Evolutionary conservation across 2,888 invertebrate species (phyloP).

Genomic region (Agonopterix alstromeriana): DNA sequence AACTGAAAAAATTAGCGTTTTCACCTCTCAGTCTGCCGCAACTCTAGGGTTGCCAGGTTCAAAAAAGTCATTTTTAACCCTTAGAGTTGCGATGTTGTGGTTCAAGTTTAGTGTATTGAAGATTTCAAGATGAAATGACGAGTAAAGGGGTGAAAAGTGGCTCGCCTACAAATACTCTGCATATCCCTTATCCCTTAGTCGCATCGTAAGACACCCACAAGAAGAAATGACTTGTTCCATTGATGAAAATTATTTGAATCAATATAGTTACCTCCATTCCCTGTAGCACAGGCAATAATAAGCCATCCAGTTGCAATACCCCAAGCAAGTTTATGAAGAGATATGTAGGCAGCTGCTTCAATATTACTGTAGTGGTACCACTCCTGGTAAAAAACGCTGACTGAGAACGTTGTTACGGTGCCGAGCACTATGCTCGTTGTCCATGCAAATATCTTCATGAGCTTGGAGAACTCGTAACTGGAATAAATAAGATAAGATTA

Average conservation of each 20-base stretch:
- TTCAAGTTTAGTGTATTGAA: too few relatives aligned
- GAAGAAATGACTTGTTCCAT: too few relatives aligned
- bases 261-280: constrained; percentile 75
- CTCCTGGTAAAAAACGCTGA: constrained; percentile 80
- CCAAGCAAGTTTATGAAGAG: constrained; percentile 82
- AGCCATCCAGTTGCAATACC: constrained; percentile 82
- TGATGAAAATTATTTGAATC: constrained; percentile 3
- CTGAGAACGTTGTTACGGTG: constrained; percentile 76
- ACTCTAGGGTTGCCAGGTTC: too few relatives aligned
- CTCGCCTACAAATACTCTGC: not conserved
- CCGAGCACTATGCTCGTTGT: constrained; percentile 57
- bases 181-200: not conserved
- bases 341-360: constrained; percentile 80
- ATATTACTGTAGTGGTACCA: constrained; percentile 74
- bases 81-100: too few relatives aligned
- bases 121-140: too few relatives aligned
- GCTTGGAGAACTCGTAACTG: constrained; percentile 51
- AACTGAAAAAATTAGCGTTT: too few relatives aligned
- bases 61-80: too few relatives aligned
- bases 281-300: constrained; percentile 81
- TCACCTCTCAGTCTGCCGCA: too few relatives aligned
- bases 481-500: not conserved
- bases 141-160: too few relatives aligned
- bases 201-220: too few relatives aligned
- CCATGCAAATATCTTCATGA: constrained; percentile 52